phyloP scores from a whole-genome alignment of 2,797 vertebrate species.

The Erpetoichthys calabaricus region DNA sequence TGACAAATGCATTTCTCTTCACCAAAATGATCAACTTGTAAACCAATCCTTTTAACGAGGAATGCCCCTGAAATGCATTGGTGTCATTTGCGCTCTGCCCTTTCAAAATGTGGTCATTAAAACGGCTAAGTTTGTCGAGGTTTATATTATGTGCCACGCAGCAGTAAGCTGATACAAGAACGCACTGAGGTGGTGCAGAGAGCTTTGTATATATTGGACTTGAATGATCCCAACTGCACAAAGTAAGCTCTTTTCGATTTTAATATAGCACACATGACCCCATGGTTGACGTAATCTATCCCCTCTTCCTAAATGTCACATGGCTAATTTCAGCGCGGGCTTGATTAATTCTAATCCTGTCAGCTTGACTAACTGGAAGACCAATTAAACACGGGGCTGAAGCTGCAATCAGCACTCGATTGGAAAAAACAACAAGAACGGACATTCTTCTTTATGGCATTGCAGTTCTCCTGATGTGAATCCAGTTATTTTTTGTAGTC shows the following conservation, averaged over 20 bases:
- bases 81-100: no score
- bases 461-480: no score
- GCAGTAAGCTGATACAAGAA: no score
- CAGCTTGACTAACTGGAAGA: conserved; percentile 11
- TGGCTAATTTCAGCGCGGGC: conserved; percentile 11
- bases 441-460: background rate
- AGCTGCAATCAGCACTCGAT: background rate
- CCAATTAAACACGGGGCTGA: background rate
- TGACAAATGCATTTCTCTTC: no score
- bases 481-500: no score
- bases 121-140: no score
- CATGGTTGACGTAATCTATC: conserved; percentile 7
- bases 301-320: conserved; percentile 4
- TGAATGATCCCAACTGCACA: conserved; percentile 14
- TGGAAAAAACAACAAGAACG: background rate
- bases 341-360: conserved; percentile 9
- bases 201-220: conserved; percentile 16
- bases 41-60: no score
- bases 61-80: no score
- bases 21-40: no score
- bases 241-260: conserved; percentile 12
- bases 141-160: no score
- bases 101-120: no score
- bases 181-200: no score
- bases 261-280: conserved; percentile 2